Conservation (phyloP, 2,888 invertebrate genomes). For the Pollenia amentaria region DNA sequence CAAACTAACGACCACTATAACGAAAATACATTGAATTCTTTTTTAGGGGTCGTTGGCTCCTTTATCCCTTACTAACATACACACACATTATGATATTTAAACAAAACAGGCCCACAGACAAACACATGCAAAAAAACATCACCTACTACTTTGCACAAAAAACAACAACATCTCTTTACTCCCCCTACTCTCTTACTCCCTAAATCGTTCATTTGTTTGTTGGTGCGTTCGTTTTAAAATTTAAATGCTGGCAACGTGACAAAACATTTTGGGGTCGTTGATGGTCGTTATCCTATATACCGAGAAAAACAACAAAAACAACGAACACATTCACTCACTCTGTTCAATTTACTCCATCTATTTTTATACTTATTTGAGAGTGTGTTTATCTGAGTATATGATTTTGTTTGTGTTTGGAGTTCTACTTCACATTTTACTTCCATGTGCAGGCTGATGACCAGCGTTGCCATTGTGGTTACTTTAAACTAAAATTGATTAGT, state of each 20-base stretch:
- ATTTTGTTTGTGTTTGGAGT: slow-evolving; percentile 35
- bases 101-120: slow-evolving; percentile 39
- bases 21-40: slow-evolving; percentile 51
- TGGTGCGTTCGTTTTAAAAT: slow-evolving; percentile 8
- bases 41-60: slow-evolving; percentile 74
- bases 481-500: too few relatives aligned
- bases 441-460: slow-evolving; percentile 24
- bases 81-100: slow-evolving; percentile 11
- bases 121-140: slow-evolving; percentile 2
- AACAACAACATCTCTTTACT: slow-evolving; percentile 10
- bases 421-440: slow-evolving; percentile 52
- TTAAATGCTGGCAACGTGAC: slow-evolving; percentile 73
- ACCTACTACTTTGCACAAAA: slow-evolving; percentile 27
- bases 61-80: slow-evolving; percentile 72
- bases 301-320: slow-evolving; percentile 78
- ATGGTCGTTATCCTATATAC: slow-evolving; percentile 84
- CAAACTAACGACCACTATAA: slow-evolving; percentile 57
- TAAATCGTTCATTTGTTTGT: slow-evolving; percentile 38
- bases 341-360: slow-evolving; percentile 56
- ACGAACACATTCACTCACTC: slow-evolving; percentile 17
- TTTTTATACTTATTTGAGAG: slow-evolving; percentile 45
- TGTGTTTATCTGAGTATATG: neutral
- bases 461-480: neutral
- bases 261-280: slow-evolving; percentile 81
- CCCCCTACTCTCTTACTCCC: neutral